Evolutionary conservation across 2,888 invertebrate genomes (phyloP), one percentile per base, ranked within the genome.

Genomic region (Drosophila suboccidentalis): DNA sequence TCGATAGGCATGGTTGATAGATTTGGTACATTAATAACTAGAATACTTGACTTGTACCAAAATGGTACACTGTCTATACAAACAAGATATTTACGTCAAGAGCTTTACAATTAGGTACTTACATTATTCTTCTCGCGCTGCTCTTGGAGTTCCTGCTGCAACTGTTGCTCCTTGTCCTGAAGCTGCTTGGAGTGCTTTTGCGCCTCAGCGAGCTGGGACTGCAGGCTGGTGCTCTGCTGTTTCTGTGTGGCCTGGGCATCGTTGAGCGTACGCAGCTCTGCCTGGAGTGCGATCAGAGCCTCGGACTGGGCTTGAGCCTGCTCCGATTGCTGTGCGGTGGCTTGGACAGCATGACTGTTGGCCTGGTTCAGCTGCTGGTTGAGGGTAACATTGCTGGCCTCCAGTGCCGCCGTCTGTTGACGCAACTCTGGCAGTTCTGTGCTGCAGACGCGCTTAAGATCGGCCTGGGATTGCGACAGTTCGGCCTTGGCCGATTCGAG

Each of bases 91-190:
- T 22, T 22, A 22, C 3, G 22, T 22, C 22, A 22, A 22, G 22
- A 4, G 4, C 4, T 4, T 22, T 4, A 22, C 19, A n/a, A n/a
- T 10, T 1, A 17, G 26, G 4, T 32, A 94, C 97, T 96, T 92
- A 97, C 97, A 93, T 97, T 96, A 93, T 97, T 98, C 93, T 97
- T 97, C 75, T 95, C 94, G 91, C 95, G 96, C 93, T 97, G 96
- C 62, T 94, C 93, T 63, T 95, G 94, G 71, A 97, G 93, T 89
- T 97, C 95, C 22, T 93, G 93, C 67, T 93, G 93, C 47, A 95
- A 92, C 9, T 91, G 93, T 86, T 93, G 93, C 89, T 93, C 92
- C 51, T 86, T 90, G 43, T 62, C 77, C 15, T 78, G 78, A 36
- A 91, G 67, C 61, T 87, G 80, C 22, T 87, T 79, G 26, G 84